Conservation (phyloP, 2,113 vertebrate species). For the Dasyurus viverrinus region DNA sequence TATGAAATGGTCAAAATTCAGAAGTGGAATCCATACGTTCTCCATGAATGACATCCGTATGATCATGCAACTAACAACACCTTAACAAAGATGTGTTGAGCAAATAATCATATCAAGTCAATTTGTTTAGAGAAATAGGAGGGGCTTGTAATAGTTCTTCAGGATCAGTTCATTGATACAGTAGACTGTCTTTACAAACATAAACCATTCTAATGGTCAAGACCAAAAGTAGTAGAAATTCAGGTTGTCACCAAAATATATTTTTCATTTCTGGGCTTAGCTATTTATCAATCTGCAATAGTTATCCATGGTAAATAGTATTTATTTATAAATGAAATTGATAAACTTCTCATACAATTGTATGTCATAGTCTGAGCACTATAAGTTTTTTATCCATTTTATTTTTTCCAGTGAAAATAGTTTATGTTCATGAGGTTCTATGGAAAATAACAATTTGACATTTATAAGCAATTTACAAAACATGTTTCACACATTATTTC, state of each 20-base stretch:
- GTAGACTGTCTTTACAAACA: not conserved
- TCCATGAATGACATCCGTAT: not conserved
- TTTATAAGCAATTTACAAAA: not conserved
- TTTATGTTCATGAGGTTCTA: not conserved
- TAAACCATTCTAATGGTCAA: not conserved
- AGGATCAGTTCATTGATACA: not conserved
- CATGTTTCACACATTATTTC: not conserved
- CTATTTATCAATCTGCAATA: not conserved
- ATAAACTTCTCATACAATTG: not conserved
- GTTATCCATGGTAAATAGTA: not conserved
- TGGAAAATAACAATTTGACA: not conserved
- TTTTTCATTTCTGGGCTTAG: not conserved
- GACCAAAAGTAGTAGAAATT: not conserved
- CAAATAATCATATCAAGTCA: not conserved
- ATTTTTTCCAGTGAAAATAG: not conserved
- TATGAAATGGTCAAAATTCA: not conserved
- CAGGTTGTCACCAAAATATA: not conserved
- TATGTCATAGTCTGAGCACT: not conserved
- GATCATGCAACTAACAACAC: not conserved
- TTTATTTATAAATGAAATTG: not conserved
- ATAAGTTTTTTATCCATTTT: not conserved
- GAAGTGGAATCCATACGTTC: not conserved
- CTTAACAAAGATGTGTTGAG: not conserved
- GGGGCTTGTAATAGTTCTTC: not conserved
- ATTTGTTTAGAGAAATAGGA: not conserved